Evolutionary conservation across 2,888 invertebrate species (phyloP).

Genomic region (Epicampocera succincta): DNA sequence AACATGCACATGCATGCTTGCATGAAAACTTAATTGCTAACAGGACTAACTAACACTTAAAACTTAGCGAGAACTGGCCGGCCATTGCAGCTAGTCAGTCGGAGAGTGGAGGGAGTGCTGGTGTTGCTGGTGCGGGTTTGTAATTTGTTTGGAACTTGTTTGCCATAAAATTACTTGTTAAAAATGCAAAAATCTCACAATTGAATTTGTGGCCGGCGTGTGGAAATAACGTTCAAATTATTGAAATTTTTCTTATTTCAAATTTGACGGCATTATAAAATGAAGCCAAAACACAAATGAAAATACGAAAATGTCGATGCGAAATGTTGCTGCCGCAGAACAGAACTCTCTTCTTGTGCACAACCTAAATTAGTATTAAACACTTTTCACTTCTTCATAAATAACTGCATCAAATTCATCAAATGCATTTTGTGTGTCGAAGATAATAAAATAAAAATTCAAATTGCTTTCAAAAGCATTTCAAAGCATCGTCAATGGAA

Average conservation of each 20-base stretch:
- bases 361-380: slow-evolving; percentile 38
- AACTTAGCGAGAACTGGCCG: neutral
- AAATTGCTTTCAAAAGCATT: too few relatives aligned
- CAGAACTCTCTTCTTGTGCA: neutral
- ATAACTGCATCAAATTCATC: slow-evolving; percentile 17
- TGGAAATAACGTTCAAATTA: slow-evolving; percentile 53
- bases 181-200: slow-evolving; percentile 74
- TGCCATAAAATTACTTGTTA: slow-evolving; percentile 64
- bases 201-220: slow-evolving; percentile 76
- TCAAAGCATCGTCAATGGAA: too few relatives aligned
- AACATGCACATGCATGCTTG: slow-evolving; percentile 26
- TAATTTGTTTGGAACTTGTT: slow-evolving; percentile 44
- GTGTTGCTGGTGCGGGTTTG: neutral
- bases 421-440: slow-evolving; percentile 17
- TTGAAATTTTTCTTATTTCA: slow-evolving; percentile 18
- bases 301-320: slow-evolving; percentile 18
- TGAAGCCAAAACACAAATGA: neutral
- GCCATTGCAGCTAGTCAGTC: neutral
- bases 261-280: slow-evolving; percentile 49
- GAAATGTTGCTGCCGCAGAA: neutral
- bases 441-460: slow-evolving; percentile 28
- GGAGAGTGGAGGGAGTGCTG: neutral
- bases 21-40: slow-evolving; percentile 50
- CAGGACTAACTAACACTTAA: slow-evolving; percentile 52
- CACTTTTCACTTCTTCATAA: slow-evolving; percentile 28